phyloP scores from a whole-genome alignment of 2,113 vertebrate species.

The Struthio camelus region DNA sequence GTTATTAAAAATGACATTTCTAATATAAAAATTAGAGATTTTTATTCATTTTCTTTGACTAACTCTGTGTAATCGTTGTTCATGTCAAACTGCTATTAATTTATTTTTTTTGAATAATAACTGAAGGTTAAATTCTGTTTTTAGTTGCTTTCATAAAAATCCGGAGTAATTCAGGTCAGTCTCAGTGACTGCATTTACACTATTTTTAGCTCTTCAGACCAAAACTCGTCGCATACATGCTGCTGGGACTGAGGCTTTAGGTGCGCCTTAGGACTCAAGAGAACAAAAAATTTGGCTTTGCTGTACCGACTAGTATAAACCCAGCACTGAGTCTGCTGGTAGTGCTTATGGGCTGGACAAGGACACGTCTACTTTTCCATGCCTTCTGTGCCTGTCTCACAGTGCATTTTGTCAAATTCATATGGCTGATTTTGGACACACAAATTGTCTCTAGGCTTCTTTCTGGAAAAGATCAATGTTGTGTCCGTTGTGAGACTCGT shows the following conservation, averaged over 20 bases:
- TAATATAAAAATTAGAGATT: background rate
- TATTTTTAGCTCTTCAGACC: background rate
- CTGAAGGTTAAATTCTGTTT: background rate
- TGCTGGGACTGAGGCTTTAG: background rate
- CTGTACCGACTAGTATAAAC: background rate
- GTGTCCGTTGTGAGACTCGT: background rate
- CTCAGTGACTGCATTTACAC: background rate
- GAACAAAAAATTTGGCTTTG: background rate
- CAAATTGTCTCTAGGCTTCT: background rate
- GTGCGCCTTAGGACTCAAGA: background rate
- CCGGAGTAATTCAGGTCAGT: background rate
- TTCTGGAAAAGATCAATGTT: background rate
- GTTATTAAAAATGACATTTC: background rate
- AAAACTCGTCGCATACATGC: background rate
- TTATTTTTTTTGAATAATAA: background rate
- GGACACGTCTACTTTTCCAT: background rate
- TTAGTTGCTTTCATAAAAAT: background rate
- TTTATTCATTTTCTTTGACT: conserved; percentile 1
- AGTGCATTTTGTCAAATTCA: background rate
- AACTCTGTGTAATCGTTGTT: background rate
- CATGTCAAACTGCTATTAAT: background rate
- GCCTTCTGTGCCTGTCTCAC: background rate
- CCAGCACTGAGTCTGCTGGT: background rate
- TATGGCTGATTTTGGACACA: background rate
- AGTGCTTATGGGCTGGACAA: background rate